Base-by-base conservation (phyloP, 2,888 invertebrate species). In the Hipparchia sbordonii region DNA sequence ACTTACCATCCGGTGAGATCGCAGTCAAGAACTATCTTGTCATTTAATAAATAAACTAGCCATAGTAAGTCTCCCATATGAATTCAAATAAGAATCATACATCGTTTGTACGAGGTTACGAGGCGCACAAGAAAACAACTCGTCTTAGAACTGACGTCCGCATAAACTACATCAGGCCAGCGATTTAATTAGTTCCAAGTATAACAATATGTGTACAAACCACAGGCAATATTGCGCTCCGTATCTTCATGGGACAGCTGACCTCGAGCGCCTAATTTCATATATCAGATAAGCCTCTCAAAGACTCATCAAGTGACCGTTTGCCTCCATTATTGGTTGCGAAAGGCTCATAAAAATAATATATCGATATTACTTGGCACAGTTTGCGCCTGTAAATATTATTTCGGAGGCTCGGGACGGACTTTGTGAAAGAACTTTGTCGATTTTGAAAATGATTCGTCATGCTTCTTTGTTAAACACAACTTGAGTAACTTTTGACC, bases 311-410 rank as follows among this genome's bases (percentile, higher is more conserved):
- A 63, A 67, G 65, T 73, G 74, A 65, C 72, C 73, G 74, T 72
- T 74, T 56, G 66, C 67, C 61, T 73, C 73, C 72, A 67, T 74
- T 77, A 72, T 72, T 77, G 69, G 72, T 73, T 70, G 65, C 70
- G 69, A 72, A 74, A 69, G 60, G 62, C 70, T 81, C 84, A 82
- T 89, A 88, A 87, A 88, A 86, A 84, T 87, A 87, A 87, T 79
- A 79, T 86, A 87, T 86, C 81, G 85, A 79, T 80, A 80, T 82
- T 81, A 82, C 81, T 75, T 71, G 68, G 68, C 66, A 70, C 68
- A 5, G 61, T 59, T 51, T 12, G 33, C 4, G 33, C 23, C 10
- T 12, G 23, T 65, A 23, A 13, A 23, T 62, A 70, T 70, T 56
- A 70, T 45, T 69, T 69, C 9, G 33, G 63, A 10, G 51, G 52